These are phyloP conservation scores for Alligator mississippiensis DNA, from an alignment of 2,113 vertebrate species.

Conservation along the genomic window DNA sequence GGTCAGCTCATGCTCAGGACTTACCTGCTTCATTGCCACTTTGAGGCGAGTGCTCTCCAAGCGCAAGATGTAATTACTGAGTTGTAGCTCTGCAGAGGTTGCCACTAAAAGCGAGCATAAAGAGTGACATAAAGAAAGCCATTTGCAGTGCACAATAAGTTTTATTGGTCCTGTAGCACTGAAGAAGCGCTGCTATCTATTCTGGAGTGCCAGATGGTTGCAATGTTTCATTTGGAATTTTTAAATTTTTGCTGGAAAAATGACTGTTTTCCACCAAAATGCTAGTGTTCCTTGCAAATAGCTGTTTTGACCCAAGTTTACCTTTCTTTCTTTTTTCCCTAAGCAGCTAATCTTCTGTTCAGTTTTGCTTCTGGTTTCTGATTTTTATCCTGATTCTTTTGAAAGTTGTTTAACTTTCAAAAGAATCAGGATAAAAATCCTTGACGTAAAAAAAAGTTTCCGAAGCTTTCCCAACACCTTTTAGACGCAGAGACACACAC, in stretches of 20 bases:
- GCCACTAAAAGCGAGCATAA: neutral
- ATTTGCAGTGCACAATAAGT: accelerated
- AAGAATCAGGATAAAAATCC: too few relatives aligned
- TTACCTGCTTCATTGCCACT: accelerated
- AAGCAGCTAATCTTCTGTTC: neutral
- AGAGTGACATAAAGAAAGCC: neutral
- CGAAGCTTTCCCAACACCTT: neutral
- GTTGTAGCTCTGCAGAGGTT: neutral
- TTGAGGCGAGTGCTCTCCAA: accelerated
- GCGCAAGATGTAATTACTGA: neutral
- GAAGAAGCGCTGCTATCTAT: accelerated
- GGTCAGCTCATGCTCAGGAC: neutral
- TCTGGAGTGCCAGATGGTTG: slow-evolving; percentile 48
- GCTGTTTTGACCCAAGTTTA: neutral
- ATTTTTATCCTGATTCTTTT: too few relatives aligned
- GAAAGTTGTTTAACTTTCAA: too few relatives aligned
- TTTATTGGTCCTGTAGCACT: neutral
- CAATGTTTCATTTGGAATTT: neutral
- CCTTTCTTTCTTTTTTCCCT: neutral
- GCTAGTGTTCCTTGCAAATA: neutral
- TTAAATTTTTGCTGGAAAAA: neutral
- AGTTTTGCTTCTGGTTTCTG: neutral
- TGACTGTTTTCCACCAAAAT: neutral
- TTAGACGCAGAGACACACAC: neutral
- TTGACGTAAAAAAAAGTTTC: too few relatives aligned